A percentile compares a stretch with the other conserved stretches of the same genome.
Conservation (phyloP, 2,797 vertebrate genomes). For the Aulostomus chinensis region DNA sequence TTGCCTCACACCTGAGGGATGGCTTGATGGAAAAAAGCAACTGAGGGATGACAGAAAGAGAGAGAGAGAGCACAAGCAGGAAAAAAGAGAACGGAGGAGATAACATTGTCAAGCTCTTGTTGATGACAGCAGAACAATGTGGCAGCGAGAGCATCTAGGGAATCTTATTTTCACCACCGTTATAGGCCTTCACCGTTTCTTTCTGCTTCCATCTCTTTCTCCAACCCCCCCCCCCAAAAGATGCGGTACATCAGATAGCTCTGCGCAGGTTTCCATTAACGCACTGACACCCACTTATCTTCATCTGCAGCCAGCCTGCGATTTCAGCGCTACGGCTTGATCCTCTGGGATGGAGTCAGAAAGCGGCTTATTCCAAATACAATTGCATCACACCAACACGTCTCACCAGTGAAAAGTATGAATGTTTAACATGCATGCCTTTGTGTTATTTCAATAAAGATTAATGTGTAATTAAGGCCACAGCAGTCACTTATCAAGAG, state of each 20-base stretch:
- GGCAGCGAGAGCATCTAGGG: slow-evolving; percentile 84
- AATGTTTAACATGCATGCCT: slow-evolving; percentile 65
- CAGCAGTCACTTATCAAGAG: slow-evolving; percentile 43
- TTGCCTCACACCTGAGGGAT: slow-evolving; percentile 87
- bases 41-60: slow-evolving; percentile 60
- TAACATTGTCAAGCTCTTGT: slow-evolving; percentile 93
- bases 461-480: slow-evolving; percentile 66
- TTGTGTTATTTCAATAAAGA: slow-evolving; percentile 69
- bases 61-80: slow-evolving; percentile 68
- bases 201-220: slow-evolving; percentile 49
- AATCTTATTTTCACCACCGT: slow-evolving; percentile 79
- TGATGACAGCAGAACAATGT: slow-evolving; percentile 90
- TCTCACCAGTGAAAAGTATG: slow-evolving; percentile 58
- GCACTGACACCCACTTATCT: slow-evolving; percentile 82
- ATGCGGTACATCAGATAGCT: slow-evolving; percentile 80
- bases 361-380: slow-evolving; percentile 68
- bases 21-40: slow-evolving; percentile 83
- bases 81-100: slow-evolving; percentile 81
- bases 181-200: slow-evolving; percentile 47
- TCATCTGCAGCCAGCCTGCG: slow-evolving; percentile 71
- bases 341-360: slow-evolving; percentile 63
- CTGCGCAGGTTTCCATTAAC: slow-evolving; percentile 86
- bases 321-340: slow-evolving; percentile 54
- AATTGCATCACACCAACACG: slow-evolving; percentile 54
- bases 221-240: slow-evolving; percentile 70